Conservation (phyloP, 2,888 invertebrate species). For the Ernsta delagoae region DNA sequence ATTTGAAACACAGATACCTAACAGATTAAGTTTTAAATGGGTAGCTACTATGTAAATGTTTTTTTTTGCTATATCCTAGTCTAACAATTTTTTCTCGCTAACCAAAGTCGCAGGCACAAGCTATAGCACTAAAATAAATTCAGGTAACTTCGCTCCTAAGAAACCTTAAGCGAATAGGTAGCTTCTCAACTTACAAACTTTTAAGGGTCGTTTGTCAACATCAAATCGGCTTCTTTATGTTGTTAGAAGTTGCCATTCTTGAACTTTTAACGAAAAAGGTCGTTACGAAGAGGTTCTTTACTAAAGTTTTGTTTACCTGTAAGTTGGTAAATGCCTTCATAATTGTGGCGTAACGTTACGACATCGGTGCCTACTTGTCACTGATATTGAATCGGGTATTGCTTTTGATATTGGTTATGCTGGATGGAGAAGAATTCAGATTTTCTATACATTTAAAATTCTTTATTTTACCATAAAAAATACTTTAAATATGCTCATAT, state of each 20-base stretch:
- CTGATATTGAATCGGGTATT: neutral
- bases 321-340: neutral
- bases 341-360: slow-evolving; percentile 6
- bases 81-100: no score
- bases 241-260: slow-evolving; percentile 10
- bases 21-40: no score
- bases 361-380: neutral
- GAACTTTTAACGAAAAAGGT: neutral
- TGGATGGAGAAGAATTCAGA: neutral
- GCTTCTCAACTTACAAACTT: slow-evolving; percentile 9
- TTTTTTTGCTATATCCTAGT: no score
- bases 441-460: no score
- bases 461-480: no score
- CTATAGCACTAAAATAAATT: neutral
- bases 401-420: no score
- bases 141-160: neutral
- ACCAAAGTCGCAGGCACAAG: neutral
- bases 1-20: no score
- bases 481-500: no score
- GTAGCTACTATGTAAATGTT: no score
- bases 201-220: slow-evolving; percentile 25
- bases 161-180: neutral
- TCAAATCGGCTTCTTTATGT: slow-evolving; percentile 14
- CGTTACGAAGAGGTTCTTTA: neutral
- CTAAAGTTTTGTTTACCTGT: slow-evolving; percentile 1